Conservation (phyloP, 2,797 vertebrate species). For the Enteromius argenteus region DNA sequence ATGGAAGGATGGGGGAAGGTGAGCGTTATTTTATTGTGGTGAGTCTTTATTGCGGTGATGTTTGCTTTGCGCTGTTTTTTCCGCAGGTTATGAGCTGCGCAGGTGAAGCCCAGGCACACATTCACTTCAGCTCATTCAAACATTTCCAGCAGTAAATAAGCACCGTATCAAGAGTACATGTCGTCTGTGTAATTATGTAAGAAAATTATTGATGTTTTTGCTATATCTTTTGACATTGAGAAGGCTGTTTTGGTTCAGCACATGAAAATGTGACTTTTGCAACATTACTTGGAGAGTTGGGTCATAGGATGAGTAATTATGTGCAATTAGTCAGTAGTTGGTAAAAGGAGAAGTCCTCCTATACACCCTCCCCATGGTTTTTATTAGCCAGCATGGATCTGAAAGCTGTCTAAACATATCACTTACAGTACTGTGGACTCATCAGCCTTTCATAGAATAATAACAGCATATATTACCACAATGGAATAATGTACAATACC, state of each 20-base stretch:
- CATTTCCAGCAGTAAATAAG: conserved; percentile 31
- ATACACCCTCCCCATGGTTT: conserved; percentile 12
- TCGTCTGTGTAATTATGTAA: background rate
- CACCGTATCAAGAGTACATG: conserved; percentile 17
- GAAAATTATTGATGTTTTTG: background rate
- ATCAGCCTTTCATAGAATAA: background rate
- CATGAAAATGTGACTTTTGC: conserved; percentile 14
- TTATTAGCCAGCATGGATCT: conserved; percentile 38
- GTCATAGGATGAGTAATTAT: conserved; percentile 16
- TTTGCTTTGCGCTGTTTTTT: conserved; percentile 44
- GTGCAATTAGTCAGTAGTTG: conserved; percentile 33
- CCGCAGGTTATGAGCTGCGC: conserved; percentile 35
- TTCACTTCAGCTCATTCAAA: conserved; percentile 37
- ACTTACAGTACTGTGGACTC: conserved; percentile 24
- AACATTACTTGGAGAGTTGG: background rate
- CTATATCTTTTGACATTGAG: background rate
- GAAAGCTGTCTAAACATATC: conserved; percentile 46
- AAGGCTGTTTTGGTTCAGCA: background rate
- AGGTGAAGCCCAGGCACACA: conserved; percentile 39
- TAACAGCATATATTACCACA: background rate
- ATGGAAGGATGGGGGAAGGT: conserved; percentile 15
- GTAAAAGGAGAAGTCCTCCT: conserved; percentile 11
- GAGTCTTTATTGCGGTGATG: conserved; percentile 43
- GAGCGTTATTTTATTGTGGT: conserved; percentile 25
- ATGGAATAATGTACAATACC: conserved; percentile 6